These are phyloP conservation scores for Gadopsis bispinosus DNA, from an alignment of 2,797 vertebrate genomes.

Conservation along the genomic window DNA sequence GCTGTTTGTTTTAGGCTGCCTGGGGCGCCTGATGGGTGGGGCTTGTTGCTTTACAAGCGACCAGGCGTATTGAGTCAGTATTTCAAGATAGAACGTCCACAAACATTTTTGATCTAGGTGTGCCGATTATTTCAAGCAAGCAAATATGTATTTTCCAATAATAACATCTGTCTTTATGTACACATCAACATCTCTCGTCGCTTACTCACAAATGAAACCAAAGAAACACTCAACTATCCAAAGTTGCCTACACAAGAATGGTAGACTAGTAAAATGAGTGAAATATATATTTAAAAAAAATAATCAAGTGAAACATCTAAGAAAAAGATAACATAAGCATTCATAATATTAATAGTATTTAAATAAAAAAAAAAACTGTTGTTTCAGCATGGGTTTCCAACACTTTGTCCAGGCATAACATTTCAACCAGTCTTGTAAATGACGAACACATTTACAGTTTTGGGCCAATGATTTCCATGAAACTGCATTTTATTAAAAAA, in stretches of 20 bases:
- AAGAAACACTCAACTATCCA: slow-evolving; percentile 46
- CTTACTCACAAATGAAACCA: slow-evolving; percentile 34
- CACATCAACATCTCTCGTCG: slow-evolving; percentile 62
- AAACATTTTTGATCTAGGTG: slow-evolving; percentile 6
- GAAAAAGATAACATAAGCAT: slow-evolving; percentile 63
- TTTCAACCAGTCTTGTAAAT: neutral
- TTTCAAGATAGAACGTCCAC: slow-evolving; percentile 26
- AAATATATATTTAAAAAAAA: slow-evolving; percentile 70
- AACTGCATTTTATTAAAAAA: slow-evolving; percentile 14
- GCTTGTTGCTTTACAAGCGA: slow-evolving; percentile 19
- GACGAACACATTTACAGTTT: slow-evolving; percentile 5
- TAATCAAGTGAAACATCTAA: slow-evolving; percentile 60
- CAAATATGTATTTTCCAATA: slow-evolving; percentile 72
- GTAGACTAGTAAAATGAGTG: slow-evolving; percentile 63
- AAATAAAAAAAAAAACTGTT: slow-evolving; percentile 63
- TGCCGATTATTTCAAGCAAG: slow-evolving; percentile 69
- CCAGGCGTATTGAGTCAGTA: slow-evolving; percentile 11
- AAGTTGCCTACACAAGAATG: slow-evolving; percentile 61
- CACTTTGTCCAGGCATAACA: neutral
- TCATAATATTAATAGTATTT: slow-evolving; percentile 59
- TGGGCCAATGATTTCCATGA: neutral
- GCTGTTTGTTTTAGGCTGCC: slow-evolving; percentile 27
- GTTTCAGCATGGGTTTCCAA: slow-evolving; percentile 27
- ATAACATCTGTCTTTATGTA: slow-evolving; percentile 79
- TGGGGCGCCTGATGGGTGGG: slow-evolving; percentile 2